These are phyloP conservation scores for Desmodus rotundus DNA, from an alignment of 2,113 vertebrate genomes.

Conservation along the genomic window DNA sequence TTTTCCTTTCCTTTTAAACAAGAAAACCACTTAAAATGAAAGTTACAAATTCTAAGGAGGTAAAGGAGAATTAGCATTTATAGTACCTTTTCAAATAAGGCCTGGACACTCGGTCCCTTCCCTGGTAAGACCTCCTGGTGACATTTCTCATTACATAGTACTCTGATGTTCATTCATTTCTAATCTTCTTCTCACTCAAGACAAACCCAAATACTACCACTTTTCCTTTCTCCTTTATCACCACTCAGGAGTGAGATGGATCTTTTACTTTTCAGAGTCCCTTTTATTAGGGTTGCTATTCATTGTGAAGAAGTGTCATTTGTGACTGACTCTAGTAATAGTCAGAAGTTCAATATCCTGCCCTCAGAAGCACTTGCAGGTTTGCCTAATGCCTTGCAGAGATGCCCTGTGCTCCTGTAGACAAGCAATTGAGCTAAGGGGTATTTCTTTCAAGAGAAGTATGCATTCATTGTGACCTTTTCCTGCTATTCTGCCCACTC, in stretches of 20 bases:
- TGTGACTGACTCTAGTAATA: not conserved
- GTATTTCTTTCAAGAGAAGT: conserved; percentile 78
- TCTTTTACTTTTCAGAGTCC: not conserved
- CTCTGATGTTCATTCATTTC: not conserved
- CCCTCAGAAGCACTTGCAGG: not conserved
- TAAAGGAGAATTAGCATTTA: not conserved
- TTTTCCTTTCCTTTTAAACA: not conserved
- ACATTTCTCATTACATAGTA: not conserved
- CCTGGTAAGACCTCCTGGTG: not conserved
- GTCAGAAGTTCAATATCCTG: not conserved
- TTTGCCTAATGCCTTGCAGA: not conserved
- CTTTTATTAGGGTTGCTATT: not conserved
- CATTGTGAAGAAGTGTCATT: not conserved
- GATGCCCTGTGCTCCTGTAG: not conserved
- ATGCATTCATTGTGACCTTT: conserved; percentile 81
- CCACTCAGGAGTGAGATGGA: not conserved
- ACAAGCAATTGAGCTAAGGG: conserved; percentile 78
- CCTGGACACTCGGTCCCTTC: not conserved
- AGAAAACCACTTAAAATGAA: not conserved
- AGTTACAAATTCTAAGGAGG: not conserved
- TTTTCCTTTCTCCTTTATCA: not conserved
- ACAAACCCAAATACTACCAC: not conserved
- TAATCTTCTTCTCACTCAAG: not conserved
- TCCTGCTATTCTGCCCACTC: conserved; percentile 80
- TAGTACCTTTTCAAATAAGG: not conserved